Evolutionary conservation across 2,113 vertebrate species (phyloP).

Genomic region (Eudyptes chrysolophus): DNA sequence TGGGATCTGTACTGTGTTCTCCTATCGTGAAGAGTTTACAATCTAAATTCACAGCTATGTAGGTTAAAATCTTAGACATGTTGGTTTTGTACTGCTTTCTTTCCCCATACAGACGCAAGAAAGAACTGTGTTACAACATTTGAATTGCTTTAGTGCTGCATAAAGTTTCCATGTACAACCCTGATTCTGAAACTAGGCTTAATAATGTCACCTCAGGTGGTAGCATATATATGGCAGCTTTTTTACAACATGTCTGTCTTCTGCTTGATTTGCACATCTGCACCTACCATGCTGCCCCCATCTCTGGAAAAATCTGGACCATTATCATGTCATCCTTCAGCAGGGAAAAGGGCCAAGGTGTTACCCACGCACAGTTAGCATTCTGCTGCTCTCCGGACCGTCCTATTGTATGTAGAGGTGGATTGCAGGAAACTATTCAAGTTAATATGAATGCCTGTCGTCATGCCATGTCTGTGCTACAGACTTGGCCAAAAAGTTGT

Average conservation of each 20-base stretch:
- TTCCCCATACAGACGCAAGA: not conserved
- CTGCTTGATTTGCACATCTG: not conserved
- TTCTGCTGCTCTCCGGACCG: fast-evolving
- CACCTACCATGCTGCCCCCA: not conserved
- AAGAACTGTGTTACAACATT: not conserved
- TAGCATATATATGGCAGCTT: not conserved
- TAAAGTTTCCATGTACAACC: not conserved
- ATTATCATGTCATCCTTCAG: not conserved
- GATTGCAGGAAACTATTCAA: not conserved
- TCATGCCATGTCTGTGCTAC: not conserved
- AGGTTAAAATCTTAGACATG: not conserved
- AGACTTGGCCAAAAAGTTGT: not conserved
- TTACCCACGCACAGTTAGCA: not conserved
- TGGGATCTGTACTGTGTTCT: not conserved
- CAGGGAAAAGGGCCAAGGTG: not conserved
- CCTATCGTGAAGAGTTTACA: not conserved
- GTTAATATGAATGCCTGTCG: not conserved
- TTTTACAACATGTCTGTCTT: not conserved
- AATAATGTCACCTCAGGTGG: not conserved
- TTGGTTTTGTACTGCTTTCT: not conserved
- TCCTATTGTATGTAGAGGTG: not conserved
- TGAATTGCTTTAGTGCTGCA: not conserved
- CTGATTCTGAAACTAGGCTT: not conserved
- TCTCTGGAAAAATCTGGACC: not conserved
- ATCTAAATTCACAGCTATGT: not conserved